Conservation (phyloP, 2,797 vertebrate species). For the Erethizon dorsatum region DNA sequence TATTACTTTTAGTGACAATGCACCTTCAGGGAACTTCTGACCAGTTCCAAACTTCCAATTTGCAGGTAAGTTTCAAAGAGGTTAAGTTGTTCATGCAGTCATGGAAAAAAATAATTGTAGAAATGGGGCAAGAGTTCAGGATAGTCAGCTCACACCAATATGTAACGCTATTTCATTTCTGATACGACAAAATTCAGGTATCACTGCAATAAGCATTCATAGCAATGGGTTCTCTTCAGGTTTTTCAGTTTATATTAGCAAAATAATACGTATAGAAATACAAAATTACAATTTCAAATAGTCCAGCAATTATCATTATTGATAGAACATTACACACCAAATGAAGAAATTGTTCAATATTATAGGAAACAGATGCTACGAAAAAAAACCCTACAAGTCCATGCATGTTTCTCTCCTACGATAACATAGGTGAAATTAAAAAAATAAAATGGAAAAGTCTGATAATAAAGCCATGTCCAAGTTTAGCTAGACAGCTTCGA, state of each 20-base stretch:
- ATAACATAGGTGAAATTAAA: not conserved
- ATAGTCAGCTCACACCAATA: not conserved
- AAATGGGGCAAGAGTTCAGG: not conserved
- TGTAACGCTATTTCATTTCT: not conserved
- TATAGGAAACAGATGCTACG: slow-evolving; percentile 1
- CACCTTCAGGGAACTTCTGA: not conserved
- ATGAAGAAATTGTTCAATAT: slow-evolving; percentile 5
- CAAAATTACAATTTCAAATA: slow-evolving; percentile 19
- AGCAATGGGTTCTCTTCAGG: not conserved
- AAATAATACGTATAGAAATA: not conserved
- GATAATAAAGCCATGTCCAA: not conserved
- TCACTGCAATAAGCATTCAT: not conserved
- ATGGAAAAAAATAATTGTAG: not conserved
- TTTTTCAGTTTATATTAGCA: slow-evolving; percentile 37
- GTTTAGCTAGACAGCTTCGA: not conserved
- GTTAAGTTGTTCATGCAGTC: not conserved
- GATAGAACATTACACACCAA: not conserved
- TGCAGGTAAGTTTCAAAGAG: not conserved
- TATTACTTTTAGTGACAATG: not conserved
- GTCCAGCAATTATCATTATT: not conserved
- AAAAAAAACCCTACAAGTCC: not conserved
- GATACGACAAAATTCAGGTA: not conserved
- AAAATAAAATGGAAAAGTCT: slow-evolving; percentile 9
- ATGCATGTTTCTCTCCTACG: not conserved
- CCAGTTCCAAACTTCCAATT: not conserved